These are phyloP conservation scores for Enoplosus armatus DNA, from an alignment of 2,797 vertebrate species.

Conservation along the genomic window DNA sequence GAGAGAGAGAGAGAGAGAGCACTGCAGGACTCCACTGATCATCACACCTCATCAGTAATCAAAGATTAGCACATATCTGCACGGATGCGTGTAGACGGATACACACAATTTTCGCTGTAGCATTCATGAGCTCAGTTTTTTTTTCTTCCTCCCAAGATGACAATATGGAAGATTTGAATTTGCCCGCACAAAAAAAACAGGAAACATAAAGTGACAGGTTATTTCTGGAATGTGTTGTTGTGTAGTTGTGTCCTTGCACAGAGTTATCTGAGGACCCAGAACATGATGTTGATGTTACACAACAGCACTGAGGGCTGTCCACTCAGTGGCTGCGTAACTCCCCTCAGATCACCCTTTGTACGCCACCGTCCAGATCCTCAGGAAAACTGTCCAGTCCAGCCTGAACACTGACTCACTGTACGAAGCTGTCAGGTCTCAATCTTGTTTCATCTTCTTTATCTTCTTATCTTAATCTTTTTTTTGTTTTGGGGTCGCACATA, in stretches of 20 bases:
- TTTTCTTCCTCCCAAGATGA: neutral
- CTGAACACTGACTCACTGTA: conserved; percentile 23
- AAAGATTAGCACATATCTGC: conserved; percentile 67
- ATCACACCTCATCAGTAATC: conserved; percentile 76
- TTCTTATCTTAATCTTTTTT: too few relatives aligned
- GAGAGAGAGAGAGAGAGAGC: conserved; percentile 49
- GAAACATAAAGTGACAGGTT: conserved; percentile 38
- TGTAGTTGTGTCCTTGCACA: conserved; percentile 42
- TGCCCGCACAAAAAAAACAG: conserved; percentile 17
- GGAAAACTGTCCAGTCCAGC: conserved; percentile 11
- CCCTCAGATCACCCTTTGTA: conserved; percentile 37
- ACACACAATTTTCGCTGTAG: neutral
- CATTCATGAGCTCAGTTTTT: neutral
- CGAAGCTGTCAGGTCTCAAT: neutral
- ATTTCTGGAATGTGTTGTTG: conserved; percentile 33
- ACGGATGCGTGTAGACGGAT: conserved; percentile 43
- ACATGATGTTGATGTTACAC: conserved; percentile 54
- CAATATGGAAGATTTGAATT: conserved; percentile 2
- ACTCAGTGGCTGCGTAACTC: conserved; percentile 36
- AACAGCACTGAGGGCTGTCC: conserved; percentile 59
- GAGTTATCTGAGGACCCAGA: conserved; percentile 41
- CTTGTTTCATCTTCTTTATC: neutral
- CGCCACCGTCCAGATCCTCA: conserved; percentile 13
- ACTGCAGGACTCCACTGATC: conserved; percentile 76
- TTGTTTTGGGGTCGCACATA: neutral